Evolutionary conservation across 2,888 invertebrate genomes (phyloP).

Genomic region (Philopedon plagiatum): DNA sequence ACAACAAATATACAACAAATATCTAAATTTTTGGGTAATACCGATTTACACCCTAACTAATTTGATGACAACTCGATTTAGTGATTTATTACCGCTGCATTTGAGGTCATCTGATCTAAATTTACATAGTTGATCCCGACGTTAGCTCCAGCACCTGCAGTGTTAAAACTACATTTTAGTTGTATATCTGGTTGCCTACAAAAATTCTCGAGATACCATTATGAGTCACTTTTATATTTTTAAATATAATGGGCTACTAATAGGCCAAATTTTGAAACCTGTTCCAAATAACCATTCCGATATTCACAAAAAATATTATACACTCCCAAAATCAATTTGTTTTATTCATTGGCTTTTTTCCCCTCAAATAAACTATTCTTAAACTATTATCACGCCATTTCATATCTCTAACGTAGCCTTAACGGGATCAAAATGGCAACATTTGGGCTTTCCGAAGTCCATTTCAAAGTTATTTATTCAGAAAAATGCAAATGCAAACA

Average conservation of each 20-base stretch:
- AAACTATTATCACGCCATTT: slow-evolving; percentile 16
- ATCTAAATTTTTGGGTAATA: too few species aligned
- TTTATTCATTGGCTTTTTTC: slow-evolving; percentile 5
- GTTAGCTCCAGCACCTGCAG: background rate
- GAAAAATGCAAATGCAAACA: slow-evolving; percentile 42
- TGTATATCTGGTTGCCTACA: too few species aligned
- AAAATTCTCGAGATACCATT: too few species aligned
- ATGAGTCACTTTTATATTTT: too few species aligned
- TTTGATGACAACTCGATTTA: too few species aligned
- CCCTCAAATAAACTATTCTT: slow-evolving; percentile 7
- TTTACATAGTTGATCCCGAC: too few species aligned
- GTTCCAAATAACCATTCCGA: background rate
- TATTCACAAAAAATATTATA: background rate
- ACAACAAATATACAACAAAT: too few species aligned
- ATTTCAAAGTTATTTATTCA: slow-evolving; percentile 40
- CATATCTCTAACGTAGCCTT: slow-evolving; percentile 15
- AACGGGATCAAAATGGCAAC: slow-evolving; percentile 22
- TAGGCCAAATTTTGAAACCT: background rate
- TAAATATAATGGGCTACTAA: too few species aligned
- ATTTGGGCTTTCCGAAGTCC: slow-evolving; percentile 35
- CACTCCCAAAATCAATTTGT: background rate
- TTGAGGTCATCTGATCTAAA: too few species aligned
- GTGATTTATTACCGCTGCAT: too few species aligned
- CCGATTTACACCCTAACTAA: too few species aligned
- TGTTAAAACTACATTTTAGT: too few species aligned